A percentile compares a stretch with the other conserved stretches of the same genome.
phyloP scores from a whole-genome alignment of 2,797 vertebrate genomes.

The Dryobates pubescens region DNA sequence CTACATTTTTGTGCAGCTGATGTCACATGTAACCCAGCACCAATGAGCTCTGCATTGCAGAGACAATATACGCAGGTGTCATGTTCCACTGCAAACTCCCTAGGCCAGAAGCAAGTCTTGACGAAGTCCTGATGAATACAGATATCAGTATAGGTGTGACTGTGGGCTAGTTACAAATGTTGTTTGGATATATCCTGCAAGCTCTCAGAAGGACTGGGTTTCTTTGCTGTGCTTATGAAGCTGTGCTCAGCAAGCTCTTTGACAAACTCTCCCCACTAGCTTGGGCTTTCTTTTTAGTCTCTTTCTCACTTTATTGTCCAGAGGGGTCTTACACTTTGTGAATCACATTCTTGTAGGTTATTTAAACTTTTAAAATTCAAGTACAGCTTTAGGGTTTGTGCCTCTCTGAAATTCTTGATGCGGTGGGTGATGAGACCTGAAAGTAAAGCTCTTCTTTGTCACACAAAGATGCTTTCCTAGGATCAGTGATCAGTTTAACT shows the following conservation, averaged over 20 bases:
- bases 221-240: neutral
- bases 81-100: neutral
- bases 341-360: neutral
- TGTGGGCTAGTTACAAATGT: neutral
- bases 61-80: rapidly evolving
- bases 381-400: neutral
- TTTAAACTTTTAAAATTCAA: neutral
- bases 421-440: neutral
- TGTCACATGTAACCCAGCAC: neutral
- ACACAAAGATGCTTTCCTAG: neutral
- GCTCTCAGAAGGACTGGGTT: neutral
- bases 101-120: neutral
- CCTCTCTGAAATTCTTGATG: neutral
- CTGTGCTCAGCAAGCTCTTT: neutral
- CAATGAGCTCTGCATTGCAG: neutral
- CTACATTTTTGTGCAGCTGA: neutral
- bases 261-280: neutral
- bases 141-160: neutral
- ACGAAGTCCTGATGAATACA: neutral
- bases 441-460: neutral
- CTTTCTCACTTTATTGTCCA: neutral
- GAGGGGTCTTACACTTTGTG: neutral
- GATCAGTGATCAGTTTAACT: neutral
- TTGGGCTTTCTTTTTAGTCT: neutral
- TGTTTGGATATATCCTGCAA: neutral